Percentiles rank a stretch among this genome's conserved stretches.
Conservation (phyloP, 1,140 invertebrate genomes). For the Saccostrea glomerata region DNA sequence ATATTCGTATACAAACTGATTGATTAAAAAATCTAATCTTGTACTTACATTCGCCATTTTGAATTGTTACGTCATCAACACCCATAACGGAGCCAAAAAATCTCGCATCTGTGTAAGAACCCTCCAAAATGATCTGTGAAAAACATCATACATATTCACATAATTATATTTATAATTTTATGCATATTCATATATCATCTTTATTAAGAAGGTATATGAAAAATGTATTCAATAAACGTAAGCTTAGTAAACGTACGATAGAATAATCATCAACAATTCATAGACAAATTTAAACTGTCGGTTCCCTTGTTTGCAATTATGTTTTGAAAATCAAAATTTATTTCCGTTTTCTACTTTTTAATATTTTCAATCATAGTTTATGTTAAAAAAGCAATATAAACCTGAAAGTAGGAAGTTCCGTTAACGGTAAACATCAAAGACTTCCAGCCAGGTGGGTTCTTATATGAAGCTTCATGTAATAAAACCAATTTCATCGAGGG, state of each 20-base stretch:
- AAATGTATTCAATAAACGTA: background rate
- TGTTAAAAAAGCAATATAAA: background rate
- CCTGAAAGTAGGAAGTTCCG: background rate
- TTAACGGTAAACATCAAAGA: background rate
- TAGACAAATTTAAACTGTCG: too few relatives aligned
- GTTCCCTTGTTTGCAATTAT: background rate
- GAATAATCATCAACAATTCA: too few relatives aligned
- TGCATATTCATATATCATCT: background rate
- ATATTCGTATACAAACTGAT: background rate
- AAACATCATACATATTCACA: background rate
- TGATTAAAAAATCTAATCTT: background rate
- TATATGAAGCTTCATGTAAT: background rate
- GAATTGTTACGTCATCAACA: background rate
- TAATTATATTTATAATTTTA: background rate
- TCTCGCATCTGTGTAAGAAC: background rate
- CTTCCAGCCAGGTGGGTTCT: background rate
- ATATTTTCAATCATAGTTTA: background rate
- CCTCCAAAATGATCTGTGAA: background rate
- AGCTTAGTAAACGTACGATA: too few relatives aligned
- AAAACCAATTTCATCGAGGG: background rate
- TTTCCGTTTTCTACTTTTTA: background rate
- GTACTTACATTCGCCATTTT: conserved; percentile 14
- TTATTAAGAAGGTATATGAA: background rate
- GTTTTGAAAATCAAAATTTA: background rate
- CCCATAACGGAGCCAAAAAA: background rate